phyloP scores from a whole-genome alignment of 1,140 invertebrate genomes.

The Heliconius himera region DNA sequence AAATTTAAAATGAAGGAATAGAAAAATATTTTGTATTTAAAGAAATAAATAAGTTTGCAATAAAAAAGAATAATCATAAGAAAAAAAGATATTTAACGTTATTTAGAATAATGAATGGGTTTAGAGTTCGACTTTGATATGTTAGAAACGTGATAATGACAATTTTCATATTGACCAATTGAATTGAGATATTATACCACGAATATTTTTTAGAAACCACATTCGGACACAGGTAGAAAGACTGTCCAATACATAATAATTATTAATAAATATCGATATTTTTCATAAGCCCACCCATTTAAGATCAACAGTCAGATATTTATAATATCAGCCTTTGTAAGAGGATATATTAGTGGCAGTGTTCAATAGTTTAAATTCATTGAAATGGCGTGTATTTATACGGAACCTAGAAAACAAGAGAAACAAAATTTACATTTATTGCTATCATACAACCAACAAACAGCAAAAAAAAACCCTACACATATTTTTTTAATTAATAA shows the following conservation, averaged over 20 bases:
- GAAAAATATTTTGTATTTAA: not conserved
- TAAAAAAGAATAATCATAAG: not conserved
- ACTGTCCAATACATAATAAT: no score
- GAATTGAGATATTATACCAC: not conserved
- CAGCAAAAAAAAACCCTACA: not conserved
- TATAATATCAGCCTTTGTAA: slow-evolving; percentile 34
- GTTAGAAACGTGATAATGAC: not conserved
- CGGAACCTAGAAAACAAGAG: not conserved
- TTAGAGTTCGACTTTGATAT: not conserved
- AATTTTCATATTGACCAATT: not conserved
- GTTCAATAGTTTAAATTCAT: slow-evolving; percentile 28
- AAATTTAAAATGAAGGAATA: not conserved
- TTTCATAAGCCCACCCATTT: not conserved
- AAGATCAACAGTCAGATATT: slow-evolving; percentile 4
- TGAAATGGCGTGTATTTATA: not conserved
- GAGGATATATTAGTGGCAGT: slow-evolving; percentile 36
- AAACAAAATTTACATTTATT: not conserved
- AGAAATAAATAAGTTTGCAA: not conserved
- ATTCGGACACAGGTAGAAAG: not conserved
- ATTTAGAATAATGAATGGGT: not conserved
- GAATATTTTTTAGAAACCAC: not conserved
- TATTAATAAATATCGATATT: slow-evolving; percentile 5
- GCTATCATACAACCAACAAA: not conserved
- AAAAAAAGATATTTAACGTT: not conserved
- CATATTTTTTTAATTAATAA: slow-evolving; percentile 9